Evolutionary conservation across 2,113 vertebrate species (phyloP), one percentile per base, ranked within the genome.

Genomic region (Phylloscopus trochilus): DNA sequence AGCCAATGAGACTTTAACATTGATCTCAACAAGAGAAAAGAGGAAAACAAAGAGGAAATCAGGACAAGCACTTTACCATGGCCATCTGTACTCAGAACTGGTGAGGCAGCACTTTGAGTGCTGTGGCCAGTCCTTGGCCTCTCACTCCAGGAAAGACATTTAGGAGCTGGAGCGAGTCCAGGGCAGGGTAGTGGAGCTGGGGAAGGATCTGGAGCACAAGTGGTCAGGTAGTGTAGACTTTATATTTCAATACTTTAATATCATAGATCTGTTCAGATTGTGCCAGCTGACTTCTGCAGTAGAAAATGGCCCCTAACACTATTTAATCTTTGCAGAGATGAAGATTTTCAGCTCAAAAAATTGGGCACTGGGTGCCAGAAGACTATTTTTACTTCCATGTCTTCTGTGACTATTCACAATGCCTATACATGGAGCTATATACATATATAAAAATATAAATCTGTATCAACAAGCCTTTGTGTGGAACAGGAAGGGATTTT

Each of bases 41-140:
- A 44, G 10, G 7, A 64, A 28, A 81, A 46, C 5, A 23, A 23
- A 43, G 23, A 44, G 6, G 8, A 63, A 10, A 20, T 13, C 1
- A 23, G 33, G 10, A 89, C 20, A 64, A 35, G 33, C 5, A 81
- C 11, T 18, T 59, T 37, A 12, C 6, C 7, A 7, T 13, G 39
- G 15, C 13, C 8, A 10, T 20, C 15, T 46, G 28, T 21, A 12
- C 26, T 52, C 21, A 37, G 27, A 19, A 37, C 14, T 44, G 37
- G 33, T 22, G 37, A 28, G 63, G 37, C 8, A 68, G 11, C 37
- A 33, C 9, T 31, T 77, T 0, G 0, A 8, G 7, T 33, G 0
- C 26, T 33, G 63, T 23, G 27, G 14, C 28, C 46, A 46, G 39
- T 28, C 55, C 73, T 53, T n/a, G 84, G 39, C 19, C 27, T 24